These are phyloP conservation scores for Ecdyonurus torrentis DNA, from an alignment of 2,888 invertebrate species.

Conservation along the genomic window DNA sequence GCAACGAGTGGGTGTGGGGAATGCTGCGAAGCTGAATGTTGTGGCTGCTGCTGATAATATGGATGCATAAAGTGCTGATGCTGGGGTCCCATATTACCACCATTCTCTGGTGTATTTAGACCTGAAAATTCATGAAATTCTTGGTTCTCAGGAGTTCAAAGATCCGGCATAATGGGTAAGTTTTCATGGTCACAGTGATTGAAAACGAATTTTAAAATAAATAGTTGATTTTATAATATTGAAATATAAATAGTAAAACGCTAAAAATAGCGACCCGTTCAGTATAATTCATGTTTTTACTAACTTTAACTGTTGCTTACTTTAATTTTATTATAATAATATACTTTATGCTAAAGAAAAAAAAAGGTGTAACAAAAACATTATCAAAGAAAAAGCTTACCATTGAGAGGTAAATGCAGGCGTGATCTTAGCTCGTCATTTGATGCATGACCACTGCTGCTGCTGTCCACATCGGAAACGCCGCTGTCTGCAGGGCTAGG, in stretches of 20 bases:
- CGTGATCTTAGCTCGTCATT: conserved; percentile 77
- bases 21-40: conserved; percentile 14
- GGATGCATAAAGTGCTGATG: conserved; percentile 44
- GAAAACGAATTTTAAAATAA: too few species aligned
- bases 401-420: conserved; percentile 39
- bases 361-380: neutral
- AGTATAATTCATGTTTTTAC: too few species aligned
- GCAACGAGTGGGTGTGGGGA: conserved; percentile 6
- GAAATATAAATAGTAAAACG: too few species aligned
- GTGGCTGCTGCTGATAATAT: conserved; percentile 44
- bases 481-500: conserved; percentile 96
- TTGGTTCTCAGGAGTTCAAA: too few species aligned
- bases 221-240: too few species aligned
- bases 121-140: conserved; percentile 15
- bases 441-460: conserved; percentile 57
- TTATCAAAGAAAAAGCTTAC: conserved; percentile 12
- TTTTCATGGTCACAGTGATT: too few species aligned
- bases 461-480: conserved; percentile 92
- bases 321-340: too few species aligned
- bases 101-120: conserved; percentile 29
- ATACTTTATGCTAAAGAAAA: too few species aligned
- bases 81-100: conserved; percentile 23
- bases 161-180: too few species aligned
- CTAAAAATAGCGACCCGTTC: too few species aligned
- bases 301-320: too few species aligned